Evolutionary conservation across 2,113 vertebrate species (phyloP).

Genomic region (Prietella phreatophila): DNA sequence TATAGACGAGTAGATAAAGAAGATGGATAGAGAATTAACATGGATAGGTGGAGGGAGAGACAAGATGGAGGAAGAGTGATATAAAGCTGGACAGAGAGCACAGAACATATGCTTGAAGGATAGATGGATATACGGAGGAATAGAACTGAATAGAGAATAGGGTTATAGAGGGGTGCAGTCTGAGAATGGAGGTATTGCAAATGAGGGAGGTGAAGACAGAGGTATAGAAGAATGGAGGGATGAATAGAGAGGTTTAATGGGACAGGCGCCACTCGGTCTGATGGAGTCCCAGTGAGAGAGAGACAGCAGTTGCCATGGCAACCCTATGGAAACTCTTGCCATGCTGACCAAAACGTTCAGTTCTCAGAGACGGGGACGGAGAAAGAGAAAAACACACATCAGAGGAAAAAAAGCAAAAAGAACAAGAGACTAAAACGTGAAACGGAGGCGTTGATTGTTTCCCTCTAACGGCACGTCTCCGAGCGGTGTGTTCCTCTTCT

Average conservation of each 20-base stretch:
- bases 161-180: not conserved
- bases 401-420: not conserved
- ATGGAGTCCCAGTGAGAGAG: conserved; percentile 9
- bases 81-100: not conserved
- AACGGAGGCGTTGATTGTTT: not conserved
- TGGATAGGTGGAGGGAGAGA: not conserved
- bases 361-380: not conserved
- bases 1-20: not conserved
- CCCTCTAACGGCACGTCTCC: no score
- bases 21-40: not conserved
- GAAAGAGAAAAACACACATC: not conserved
- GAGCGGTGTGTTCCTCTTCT: no score
- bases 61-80: not conserved
- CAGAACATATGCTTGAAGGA: not conserved
- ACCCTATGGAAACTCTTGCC: not conserved
- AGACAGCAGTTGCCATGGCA: conserved; percentile 25
- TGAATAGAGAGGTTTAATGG: not conserved
- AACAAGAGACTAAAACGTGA: not conserved
- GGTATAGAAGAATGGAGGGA: not conserved
- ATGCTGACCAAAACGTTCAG: not conserved
- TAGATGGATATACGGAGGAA: not conserved
- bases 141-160: not conserved
- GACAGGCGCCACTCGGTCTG: not conserved
- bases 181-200: not conserved
- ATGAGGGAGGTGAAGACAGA: not conserved